Conservation (phyloP, 2,888 invertebrate species). For the Cotesia congregata region DNA sequence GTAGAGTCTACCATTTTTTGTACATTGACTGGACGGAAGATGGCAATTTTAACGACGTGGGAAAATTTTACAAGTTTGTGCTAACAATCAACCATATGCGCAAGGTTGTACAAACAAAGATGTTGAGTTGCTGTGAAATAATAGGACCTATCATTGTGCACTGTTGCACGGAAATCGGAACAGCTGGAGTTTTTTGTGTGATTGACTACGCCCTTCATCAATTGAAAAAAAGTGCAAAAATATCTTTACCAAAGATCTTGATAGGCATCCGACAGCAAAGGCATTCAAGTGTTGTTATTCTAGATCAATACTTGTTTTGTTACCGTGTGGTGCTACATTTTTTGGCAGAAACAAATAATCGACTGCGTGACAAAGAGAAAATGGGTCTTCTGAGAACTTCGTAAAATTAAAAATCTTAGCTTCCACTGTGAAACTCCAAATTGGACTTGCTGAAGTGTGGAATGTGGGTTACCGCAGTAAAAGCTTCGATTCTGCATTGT, state of each 20-base stretch:
- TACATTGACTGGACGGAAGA: background rate
- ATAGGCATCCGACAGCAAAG: background rate
- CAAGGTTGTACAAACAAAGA: background rate
- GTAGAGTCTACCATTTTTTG: background rate
- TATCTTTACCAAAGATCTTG: background rate
- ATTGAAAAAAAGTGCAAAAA: background rate
- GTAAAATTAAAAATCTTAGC: too few relatives aligned
- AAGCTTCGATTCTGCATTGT: too few relatives aligned
- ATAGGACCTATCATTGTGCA: background rate
- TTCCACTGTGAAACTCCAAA: too few relatives aligned
- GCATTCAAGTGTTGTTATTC: background rate
- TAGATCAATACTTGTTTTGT: background rate
- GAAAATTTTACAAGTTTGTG: background rate
- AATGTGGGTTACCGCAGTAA: too few relatives aligned
- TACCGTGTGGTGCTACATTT: background rate
- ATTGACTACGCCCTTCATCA: background rate
- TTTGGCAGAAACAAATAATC: background rate
- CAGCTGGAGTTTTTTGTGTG: background rate
- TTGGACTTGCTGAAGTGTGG: too few relatives aligned
- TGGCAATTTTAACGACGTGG: background rate
- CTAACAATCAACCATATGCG: background rate
- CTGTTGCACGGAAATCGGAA: background rate
- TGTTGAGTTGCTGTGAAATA: background rate
- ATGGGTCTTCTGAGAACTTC: too few relatives aligned
- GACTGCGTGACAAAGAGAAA: background rate